Evolutionary conservation across 2,113 vertebrate genomes (phyloP).

Genomic region (Vimba vimba): DNA sequence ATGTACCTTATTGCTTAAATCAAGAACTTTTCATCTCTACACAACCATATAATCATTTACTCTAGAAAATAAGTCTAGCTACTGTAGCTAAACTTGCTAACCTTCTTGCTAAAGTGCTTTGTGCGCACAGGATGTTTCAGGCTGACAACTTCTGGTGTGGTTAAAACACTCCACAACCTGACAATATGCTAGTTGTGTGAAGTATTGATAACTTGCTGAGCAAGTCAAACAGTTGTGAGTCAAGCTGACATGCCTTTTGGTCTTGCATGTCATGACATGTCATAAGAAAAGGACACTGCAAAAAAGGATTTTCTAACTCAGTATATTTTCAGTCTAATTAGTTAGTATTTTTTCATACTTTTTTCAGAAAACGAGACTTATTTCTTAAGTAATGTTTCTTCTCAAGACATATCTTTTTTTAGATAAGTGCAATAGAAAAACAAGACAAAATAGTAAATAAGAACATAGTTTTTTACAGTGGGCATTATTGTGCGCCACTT

Average conservation of each 20-base stretch:
- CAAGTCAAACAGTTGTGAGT: conserved; percentile 7
- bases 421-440: too few relatives aligned
- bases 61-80: not conserved
- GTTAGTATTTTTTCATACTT: too few relatives aligned
- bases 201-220: conserved; percentile 5
- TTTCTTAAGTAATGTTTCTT: too few relatives aligned
- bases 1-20: not conserved
- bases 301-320: too few relatives aligned
- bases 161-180: not conserved
- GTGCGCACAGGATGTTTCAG: not conserved
- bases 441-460: too few relatives aligned
- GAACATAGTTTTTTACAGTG: too few relatives aligned
- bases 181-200: not conserved
- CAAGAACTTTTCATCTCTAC: not conserved
- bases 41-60: not conserved
- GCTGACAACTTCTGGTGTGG: not conserved
- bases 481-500: not conserved
- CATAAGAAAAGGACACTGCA: not conserved
- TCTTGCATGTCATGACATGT: conserved; percentile 33
- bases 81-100: not conserved
- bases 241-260: conserved; percentile 17
- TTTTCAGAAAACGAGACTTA: too few relatives aligned
- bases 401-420: too few relatives aligned
- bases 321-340: too few relatives aligned
- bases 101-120: not conserved